Base-by-base conservation (phyloP, 2,113 vertebrate genomes). In the Xiphias gladius region DNA sequence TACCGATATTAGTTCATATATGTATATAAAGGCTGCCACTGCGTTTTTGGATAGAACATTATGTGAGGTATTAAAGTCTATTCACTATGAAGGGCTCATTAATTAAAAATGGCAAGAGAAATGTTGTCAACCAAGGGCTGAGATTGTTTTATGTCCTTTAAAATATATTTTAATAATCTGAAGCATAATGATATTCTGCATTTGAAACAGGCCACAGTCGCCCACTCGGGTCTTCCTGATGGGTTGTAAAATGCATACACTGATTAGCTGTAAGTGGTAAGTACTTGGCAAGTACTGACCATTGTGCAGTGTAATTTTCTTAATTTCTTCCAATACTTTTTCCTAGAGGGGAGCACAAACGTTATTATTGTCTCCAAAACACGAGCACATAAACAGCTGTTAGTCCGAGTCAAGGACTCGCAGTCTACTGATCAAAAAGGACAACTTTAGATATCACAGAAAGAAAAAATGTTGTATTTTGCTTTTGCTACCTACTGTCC, bases 91-190 rank as follows among this genome's bases (percentile, higher is more conserved):
- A 78, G 50, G 43, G 55, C 62, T 74, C 55, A 84, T 88, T 82
- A 78, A 88, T 86, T 82, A 74, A 86, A 88, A 72, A 83, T n/a
- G 8, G 17, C 39, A 61, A 39, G 20, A 69, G 43, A 52, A 70
- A 62, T 30, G 41, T 63, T 43, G 32, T 65, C 64, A n/a, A 57
- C 63, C 46, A 70, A 76, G 37, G 48, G 37, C 55, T 5, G 54
- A 73, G n/a, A 50, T 39, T 64, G n/a, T 46, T 61, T 62, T 48
- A 66, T 61, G 46, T 50, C 54, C 37, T 78, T 68, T 57, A 66
- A 79, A 85, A 71, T 59, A 80, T 59, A 67, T 24, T 79, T 83
- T 84, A 85, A 79, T 64, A 66, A 50, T 66, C 65, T 63, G 67
- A 54, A 37, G 54, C 54, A 61, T 71, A 17, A 72, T 73, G 32